Base-by-base conservation (phyloP, 2,888 invertebrate species). In the Acrocyrtus sp. region DNA sequence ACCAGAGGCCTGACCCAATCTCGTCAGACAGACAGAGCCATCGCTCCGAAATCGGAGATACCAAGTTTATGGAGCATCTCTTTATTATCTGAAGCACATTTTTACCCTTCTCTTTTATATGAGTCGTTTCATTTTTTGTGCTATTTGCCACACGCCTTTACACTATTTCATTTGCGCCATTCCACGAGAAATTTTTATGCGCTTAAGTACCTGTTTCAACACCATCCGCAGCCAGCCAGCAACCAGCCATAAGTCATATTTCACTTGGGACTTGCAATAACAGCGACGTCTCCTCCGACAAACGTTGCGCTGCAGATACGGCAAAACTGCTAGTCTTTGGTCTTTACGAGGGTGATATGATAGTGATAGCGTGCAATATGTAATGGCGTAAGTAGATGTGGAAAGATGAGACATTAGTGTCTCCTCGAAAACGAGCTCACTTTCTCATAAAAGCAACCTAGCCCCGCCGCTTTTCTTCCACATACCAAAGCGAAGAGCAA, bases 121-220 rank as follows among this genome's bases (percentile, higher is more conserved):
- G 10, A 27, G 4, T 43, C 27, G 26, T 19, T 21, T 58, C 39
- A 19, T 58, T 27, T 58, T 58, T 45, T 56, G 41, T 24, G 26
- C 26, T 27, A 45, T 26, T 45, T n/a, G 43, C 57, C 26, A 17
- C 29, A 29, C 51, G 51, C 24, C 43, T 51, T 34, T 53, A 26
- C 22, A 17, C 29, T 57, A 57, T 66, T 57, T 48, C 57, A 54
- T 53, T 47, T 43, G 34, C 47, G 34, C 50, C 50, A 57, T 57
- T 48, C 53, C 57, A 56, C 53, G 29, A 53, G 27, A 53, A 43
- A 27, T 22, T 66, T 66, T 66, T 56, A 66, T 48, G 66, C 43
- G 34, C 48, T 66, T 66, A 66, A 67, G 67, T 67, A 67, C 67
- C 67, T 67, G 67, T 67, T 51, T 39, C 62, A 61, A 60, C 69